Base-by-base conservation (phyloP, 2,888 invertebrate genomes). In the Parnassius smintheus region DNA sequence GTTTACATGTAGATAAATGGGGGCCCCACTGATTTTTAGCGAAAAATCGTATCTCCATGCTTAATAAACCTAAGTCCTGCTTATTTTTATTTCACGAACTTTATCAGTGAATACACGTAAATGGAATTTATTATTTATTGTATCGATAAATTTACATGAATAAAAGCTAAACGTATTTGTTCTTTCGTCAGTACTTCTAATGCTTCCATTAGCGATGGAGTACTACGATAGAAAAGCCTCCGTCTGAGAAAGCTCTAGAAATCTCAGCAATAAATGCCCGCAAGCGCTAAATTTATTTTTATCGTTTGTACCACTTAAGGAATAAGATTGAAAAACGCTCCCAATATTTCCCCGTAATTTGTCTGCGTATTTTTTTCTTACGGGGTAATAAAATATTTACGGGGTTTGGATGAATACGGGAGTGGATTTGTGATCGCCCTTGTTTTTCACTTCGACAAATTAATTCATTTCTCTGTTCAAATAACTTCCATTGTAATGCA, bases 281-380 rank as follows among this genome's bases (percentile, higher is more conserved):
- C 85, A 86, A 86, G 82, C 78, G 84, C 84, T 82, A 82, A 88
- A 89, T 90, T 88, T 87, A 87, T 85, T 87, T 89, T 91, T 90
- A 91, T 91, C 81, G 89, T 85, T 83, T 81, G 81, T 83, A 84
- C 85, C 89, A 91, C 91, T 91, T 88, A 90, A 88, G 86, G 82
- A 86, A 89, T 88, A 85, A 85, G 88, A 90, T 88, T 90, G 89
- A 86, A 88, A 89, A 89, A 83, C 84, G 81, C 80, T 83, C 82
- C 81, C 82, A 81, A 88, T 88, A 86, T 88, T 86, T 85, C 76
- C 80, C 81, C 73, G 79, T 86, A 87, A 87, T 88, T 87, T 85
- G 76, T 78, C 78, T 76, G 75, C 77, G 75, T 81, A 82, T 86
- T 89, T 86, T 59, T 88, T 89, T 87, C 80, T 80, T 74, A 72